A percentile compares a stretch with the other conserved stretches of the same genome.
These are phyloP conservation scores for Ammospiza nelsoni DNA, from an alignment of 2,113 vertebrate genomes.

Conservation along the genomic window DNA sequence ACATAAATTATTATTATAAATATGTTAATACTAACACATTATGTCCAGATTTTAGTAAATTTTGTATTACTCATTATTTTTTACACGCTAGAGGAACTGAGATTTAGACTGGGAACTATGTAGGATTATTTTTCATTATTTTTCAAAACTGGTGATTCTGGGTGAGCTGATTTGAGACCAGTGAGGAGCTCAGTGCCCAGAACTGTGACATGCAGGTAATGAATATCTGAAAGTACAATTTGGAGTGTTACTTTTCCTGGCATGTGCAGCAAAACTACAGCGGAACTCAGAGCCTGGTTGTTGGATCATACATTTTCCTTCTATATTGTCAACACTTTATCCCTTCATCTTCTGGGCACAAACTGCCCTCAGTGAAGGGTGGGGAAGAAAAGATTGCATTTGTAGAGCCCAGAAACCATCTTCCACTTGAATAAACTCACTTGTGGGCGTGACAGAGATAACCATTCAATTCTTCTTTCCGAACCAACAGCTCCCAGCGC, in stretches of 20 bases:
- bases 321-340: neutral
- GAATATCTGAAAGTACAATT: neutral
- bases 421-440: neutral
- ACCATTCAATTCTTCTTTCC: neutral
- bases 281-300: neutral
- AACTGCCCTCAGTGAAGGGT: neutral
- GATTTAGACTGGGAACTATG: neutral
- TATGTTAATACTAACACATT: neutral
- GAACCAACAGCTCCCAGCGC: slow-evolving; percentile 87
- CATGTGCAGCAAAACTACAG: neutral
- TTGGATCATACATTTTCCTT: neutral
- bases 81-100: neutral
- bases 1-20: neutral
- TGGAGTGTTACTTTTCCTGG: neutral
- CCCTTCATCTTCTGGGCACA: neutral
- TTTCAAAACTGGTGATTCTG: neutral
- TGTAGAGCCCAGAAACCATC: neutral
- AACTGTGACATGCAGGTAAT: neutral
- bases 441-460: neutral
- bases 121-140: neutral
- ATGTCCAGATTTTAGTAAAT: neutral
- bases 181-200: neutral
- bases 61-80: neutral
- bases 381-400: neutral
- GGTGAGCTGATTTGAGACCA: neutral